A percentile compares a stretch with the other conserved stretches of the same genome.
These are phyloP conservation scores for Pygoscelis antarcticus DNA, from an alignment of 2,113 vertebrate species.

Conservation along the genomic window DNA sequence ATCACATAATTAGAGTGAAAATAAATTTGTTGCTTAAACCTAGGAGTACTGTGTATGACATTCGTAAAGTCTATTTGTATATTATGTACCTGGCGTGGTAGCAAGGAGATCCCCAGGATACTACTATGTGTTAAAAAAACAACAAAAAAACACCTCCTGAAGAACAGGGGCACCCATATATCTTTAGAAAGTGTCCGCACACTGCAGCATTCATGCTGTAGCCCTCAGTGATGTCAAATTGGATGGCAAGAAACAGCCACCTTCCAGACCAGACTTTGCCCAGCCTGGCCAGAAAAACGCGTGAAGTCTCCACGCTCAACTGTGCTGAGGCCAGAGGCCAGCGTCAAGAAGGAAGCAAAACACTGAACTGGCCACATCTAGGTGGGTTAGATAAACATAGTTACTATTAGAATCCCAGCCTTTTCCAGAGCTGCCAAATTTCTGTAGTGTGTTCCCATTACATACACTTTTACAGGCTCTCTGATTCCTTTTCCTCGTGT, in stretches of 20 bases:
- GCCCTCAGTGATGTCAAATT: not conserved
- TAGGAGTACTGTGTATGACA: not conserved
- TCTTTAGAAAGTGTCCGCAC: not conserved
- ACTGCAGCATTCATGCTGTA: not conserved
- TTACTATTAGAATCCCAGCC: not conserved
- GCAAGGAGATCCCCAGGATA: not conserved
- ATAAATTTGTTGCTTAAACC: not conserved
- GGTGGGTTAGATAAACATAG: not conserved
- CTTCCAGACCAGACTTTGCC: not conserved
- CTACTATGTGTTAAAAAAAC: not conserved
- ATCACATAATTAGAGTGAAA: not conserved
- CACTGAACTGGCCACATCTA: not conserved
- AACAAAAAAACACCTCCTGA: not conserved
- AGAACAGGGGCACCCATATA: not conserved
- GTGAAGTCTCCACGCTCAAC: not conserved
- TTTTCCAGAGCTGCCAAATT: not conserved
- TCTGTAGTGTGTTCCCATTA: not conserved
- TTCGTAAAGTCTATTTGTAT: not conserved
- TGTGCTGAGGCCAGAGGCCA: not conserved
- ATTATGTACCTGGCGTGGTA: not conserved
- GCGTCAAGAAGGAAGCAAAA: not conserved
- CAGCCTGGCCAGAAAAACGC: not conserved
- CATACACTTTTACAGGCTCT: constrained; percentile 86
- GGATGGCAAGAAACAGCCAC: not conserved
- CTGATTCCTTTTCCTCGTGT: constrained; percentile 88